These are phyloP conservation scores for Poeciliopsis presidionis DNA, from an alignment of 2,797 vertebrate species.

Conservation along the genomic window DNA sequence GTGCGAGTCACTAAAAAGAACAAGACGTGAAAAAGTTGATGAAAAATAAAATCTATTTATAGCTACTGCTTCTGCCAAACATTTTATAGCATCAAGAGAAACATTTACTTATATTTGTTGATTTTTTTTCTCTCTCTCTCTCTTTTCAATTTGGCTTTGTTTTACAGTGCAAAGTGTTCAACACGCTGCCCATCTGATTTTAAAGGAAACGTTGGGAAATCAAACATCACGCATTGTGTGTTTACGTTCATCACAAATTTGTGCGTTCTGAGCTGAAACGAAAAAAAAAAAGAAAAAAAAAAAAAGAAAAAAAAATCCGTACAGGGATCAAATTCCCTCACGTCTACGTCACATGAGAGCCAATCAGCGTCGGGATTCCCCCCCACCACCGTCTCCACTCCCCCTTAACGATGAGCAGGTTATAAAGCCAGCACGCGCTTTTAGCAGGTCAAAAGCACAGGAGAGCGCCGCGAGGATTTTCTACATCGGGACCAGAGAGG, in stretches of 20 bases:
- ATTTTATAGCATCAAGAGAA: background rate
- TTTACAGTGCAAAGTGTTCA: background rate
- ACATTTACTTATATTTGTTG: background rate
- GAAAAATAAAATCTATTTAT: background rate
- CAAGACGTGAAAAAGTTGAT: background rate
- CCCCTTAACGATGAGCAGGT: conserved; percentile 10
- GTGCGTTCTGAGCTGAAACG: conserved; percentile 17
- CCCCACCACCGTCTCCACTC: conserved; percentile 12
- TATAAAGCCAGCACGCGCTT: conserved; percentile 68
- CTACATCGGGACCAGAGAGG: conserved; percentile 61
- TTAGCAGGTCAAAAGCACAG: conserved; percentile 72
- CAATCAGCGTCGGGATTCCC: conserved; percentile 67
- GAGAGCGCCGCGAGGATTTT: conserved; percentile 71
- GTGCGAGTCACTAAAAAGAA: background rate
- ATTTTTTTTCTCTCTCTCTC: background rate
- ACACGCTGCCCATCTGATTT: too few species aligned
- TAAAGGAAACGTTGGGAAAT: conserved; percentile 24
- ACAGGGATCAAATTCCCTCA: conserved; percentile 65
- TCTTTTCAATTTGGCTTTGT: background rate
- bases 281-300: background rate
- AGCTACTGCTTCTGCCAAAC: background rate
- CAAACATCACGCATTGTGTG: conserved; percentile 19
- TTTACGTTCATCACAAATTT: conserved; percentile 7
- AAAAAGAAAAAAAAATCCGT: background rate
- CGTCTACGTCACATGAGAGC: conserved; percentile 65